phyloP scores from a whole-genome alignment of 2,888 invertebrate genomes.

The Tholera decimalis region DNA sequence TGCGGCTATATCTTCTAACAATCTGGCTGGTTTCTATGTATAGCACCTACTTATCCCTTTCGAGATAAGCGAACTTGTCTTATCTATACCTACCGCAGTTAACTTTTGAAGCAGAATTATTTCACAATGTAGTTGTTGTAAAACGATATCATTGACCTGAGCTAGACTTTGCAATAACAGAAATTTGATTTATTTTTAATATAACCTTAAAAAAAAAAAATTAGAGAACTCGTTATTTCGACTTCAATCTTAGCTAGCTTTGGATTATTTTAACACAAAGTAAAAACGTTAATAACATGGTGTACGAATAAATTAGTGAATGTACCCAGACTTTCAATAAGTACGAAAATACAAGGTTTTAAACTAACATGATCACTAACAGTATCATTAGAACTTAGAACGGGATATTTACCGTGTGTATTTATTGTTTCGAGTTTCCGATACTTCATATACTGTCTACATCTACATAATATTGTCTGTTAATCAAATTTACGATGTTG shows the following conservation, averaged over 20 bases:
- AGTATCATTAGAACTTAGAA: too few relatives aligned
- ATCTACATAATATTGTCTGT: background rate
- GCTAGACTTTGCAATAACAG: slow-evolving; percentile 13
- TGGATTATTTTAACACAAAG: background rate
- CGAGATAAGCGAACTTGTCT: slow-evolving; percentile 50
- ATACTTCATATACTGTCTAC: too few relatives aligned
- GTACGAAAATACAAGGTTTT: too few relatives aligned
- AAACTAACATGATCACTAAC: too few relatives aligned
- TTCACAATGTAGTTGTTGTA: slow-evolving; percentile 30
- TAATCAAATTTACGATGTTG: background rate
- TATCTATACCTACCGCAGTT: slow-evolving; percentile 55
- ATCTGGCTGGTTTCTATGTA: slow-evolving; percentile 49
- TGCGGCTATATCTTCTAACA: slow-evolving; percentile 20
- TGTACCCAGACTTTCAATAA: too few relatives aligned
- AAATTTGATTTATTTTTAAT: background rate
- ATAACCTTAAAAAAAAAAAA: background rate
- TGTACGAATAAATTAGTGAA: too few relatives aligned
- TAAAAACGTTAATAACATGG: background rate
- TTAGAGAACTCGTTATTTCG: background rate
- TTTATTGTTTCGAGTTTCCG: too few relatives aligned
- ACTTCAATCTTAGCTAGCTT: background rate
- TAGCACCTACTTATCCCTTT: slow-evolving; percentile 46
- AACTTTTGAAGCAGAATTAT: slow-evolving; percentile 32
- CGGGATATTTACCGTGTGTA: too few relatives aligned
- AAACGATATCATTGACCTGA: slow-evolving; percentile 20